Evolutionary conservation across 2,797 vertebrate species (phyloP), one percentile per base, ranked within the genome.

Genomic region (Garrulus glandarius): DNA sequence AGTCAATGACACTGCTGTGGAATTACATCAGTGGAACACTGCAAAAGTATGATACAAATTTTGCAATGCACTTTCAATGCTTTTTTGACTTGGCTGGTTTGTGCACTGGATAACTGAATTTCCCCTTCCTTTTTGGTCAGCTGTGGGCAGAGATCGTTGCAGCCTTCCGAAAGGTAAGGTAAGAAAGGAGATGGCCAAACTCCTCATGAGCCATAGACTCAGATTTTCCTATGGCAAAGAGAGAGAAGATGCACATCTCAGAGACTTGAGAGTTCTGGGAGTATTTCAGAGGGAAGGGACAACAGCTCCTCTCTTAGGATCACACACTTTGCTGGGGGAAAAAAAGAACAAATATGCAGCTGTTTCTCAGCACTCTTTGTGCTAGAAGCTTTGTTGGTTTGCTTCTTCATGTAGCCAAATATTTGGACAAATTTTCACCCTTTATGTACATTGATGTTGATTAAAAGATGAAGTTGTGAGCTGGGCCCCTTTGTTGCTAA

Each of bases 231-330:
- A 15, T 49, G 26, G 7, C 56, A 61, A 64, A 83, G n/a, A 59
- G 9, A 15, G 5, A 2, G 19, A 30, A 57, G n/a, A 36, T 46
- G 21, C 1, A 0, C 49, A 46, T 60, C 8, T 72, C 23, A 32
- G 34, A 77, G 21, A 61, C 49, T 4, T 59, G 24, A 19, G 36
- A 60, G 12, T 46, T 61, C n/a, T 67, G 52, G 5, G 50, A 55
- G 6, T 17, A 6, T 70, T 61, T 64, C 47, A 57, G 65, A 84
- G 13, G 27, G 39, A 80, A 80, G 13, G 13, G 9, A 23, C 41
- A 47, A 5, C 9, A 57, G 11, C 18, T 69, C 22, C 23, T 57
- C 10, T 6, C 11, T 49, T 64, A 43, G n/a, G 41, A 46, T 59
- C 24, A 44, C 15, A 5, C 11, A 2, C 15, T 41, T 88, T n/a